Evolutionary conservation across 2,113 vertebrate genomes (phyloP).

Genomic region (Microcebus lehilahytsara): DNA sequence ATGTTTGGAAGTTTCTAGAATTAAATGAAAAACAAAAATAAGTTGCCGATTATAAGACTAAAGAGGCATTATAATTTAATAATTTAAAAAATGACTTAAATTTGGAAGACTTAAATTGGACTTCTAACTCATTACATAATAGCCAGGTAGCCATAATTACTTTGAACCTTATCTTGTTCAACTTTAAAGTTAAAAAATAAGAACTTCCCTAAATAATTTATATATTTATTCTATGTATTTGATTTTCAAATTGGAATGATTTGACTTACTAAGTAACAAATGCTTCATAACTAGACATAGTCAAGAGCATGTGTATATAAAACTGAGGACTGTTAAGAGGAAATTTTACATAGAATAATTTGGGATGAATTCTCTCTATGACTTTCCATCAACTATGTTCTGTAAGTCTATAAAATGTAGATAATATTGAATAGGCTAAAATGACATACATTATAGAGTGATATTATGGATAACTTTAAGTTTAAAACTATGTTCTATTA

Average conservation of each 20-base stretch:
- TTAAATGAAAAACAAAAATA: background rate
- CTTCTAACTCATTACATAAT: background rate
- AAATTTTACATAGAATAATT: background rate
- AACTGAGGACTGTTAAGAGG: background rate
- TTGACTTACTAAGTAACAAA: background rate
- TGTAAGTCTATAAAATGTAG: background rate
- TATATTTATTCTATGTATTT: background rate
- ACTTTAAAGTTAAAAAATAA: background rate
- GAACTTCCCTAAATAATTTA: background rate
- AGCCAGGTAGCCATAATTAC: background rate
- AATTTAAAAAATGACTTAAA: background rate
- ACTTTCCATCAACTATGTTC: background rate
- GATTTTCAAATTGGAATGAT: background rate
- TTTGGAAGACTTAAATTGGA: background rate
- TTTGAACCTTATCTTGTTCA: background rate
- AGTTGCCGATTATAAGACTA: background rate
- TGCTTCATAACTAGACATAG: background rate
- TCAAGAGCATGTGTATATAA: background rate
- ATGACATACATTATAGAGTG: background rate
- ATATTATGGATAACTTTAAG: background rate
- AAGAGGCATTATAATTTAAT: background rate
- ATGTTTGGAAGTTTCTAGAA: background rate
- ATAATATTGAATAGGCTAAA: background rate
- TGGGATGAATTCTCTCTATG: background rate
- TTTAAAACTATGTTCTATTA: background rate